Evolutionary conservation across 2,888 invertebrate genomes (phyloP).

Genomic region (Cheilosia scutellata): DNA sequence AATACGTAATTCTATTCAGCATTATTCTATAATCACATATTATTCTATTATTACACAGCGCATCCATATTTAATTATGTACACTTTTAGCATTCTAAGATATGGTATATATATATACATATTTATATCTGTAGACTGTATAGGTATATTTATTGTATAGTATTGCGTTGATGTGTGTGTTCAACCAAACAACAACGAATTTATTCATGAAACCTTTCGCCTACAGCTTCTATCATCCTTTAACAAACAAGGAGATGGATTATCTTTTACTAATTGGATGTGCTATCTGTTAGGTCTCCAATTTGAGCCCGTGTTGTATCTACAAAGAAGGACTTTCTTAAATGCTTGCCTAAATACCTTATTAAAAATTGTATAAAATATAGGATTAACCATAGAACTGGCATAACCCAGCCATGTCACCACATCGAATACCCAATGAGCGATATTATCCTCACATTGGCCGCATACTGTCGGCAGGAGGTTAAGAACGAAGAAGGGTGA

Average conservation of each 20-base stretch:
- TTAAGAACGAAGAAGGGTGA: constrained; percentile 98
- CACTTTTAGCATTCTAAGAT: background rate
- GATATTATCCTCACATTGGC: constrained; percentile 90
- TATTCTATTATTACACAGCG: no score
- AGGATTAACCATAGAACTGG: constrained; percentile 97
- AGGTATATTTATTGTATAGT: background rate
- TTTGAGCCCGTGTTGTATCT: constrained; percentile 87
- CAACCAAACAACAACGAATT: background rate
- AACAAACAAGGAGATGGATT: constrained; percentile 62
- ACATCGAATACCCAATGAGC: constrained; percentile 93
- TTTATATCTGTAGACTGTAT: background rate
- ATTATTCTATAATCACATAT: no score
- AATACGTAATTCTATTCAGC: no score
- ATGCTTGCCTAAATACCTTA: constrained; percentile 95
- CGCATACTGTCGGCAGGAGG: constrained; percentile 92
- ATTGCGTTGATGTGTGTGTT: background rate
- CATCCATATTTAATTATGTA: background rate
- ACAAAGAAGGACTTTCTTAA: constrained; percentile 93
- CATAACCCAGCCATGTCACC: constrained; percentile 96
- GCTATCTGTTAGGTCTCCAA: constrained; percentile 86
- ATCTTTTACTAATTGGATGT: constrained; percentile 76
- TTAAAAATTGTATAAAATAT: constrained; percentile 98
- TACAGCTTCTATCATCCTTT: constrained; percentile 4
- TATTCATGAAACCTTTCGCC: constrained; percentile 44
- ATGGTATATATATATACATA: background rate